Conservation (phyloP, 2,888 invertebrate species). For the Piscicola geometra region DNA sequence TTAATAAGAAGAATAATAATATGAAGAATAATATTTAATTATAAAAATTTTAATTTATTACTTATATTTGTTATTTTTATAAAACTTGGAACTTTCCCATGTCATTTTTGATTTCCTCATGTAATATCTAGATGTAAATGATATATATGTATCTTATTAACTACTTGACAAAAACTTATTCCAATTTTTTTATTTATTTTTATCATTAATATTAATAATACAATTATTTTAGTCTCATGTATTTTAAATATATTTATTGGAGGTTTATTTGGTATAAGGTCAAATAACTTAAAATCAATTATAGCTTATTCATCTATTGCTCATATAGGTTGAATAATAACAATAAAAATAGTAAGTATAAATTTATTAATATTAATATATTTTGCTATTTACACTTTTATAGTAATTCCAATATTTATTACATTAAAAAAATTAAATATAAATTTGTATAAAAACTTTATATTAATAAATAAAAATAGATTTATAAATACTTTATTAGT, state of each 20-base stretch:
- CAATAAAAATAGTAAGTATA: neutral
- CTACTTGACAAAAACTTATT: slow-evolving; percentile 40
- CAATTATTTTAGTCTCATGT: slow-evolving; percentile 5
- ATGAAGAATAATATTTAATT: neutral
- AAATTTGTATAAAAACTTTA: slow-evolving; percentile 1
- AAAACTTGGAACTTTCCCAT: slow-evolving; percentile 41
- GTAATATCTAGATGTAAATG: slow-evolving; percentile 40
- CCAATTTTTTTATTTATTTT: slow-evolving; percentile 36
- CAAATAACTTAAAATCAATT: slow-evolving; percentile 39
- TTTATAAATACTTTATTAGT: neutral
- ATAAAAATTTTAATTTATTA: neutral
- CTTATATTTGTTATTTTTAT: slow-evolving; percentile 33
- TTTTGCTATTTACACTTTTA: slow-evolving; percentile 34
- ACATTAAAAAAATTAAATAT: slow-evolving; percentile 21
- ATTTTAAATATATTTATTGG: slow-evolving; percentile 38
- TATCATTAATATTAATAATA: slow-evolving; percentile 7
- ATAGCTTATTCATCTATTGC: slow-evolving; percentile 44
- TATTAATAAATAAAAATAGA: neutral
- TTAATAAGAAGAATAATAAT: slow-evolving; percentile 31
- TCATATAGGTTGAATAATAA: slow-evolving; percentile 43
- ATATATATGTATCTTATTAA: slow-evolving; percentile 36
- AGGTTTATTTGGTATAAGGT: slow-evolving; percentile 40
- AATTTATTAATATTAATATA: slow-evolving; percentile 28
- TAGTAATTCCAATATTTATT: slow-evolving; percentile 34
- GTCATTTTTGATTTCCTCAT: slow-evolving; percentile 42